phyloP scores from a whole-genome alignment of 1,140 invertebrate genomes.

The Meloidogyne chitwoodi region DNA sequence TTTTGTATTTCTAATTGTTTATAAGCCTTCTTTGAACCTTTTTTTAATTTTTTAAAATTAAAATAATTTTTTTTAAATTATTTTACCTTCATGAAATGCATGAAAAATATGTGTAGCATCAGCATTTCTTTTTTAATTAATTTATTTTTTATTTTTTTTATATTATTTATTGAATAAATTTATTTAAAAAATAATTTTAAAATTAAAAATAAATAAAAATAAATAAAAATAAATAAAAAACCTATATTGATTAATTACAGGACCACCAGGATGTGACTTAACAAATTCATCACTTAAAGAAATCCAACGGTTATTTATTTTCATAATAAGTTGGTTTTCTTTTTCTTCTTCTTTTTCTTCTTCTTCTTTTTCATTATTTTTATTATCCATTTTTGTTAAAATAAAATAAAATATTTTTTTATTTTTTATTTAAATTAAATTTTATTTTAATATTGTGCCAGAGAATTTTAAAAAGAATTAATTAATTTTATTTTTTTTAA shows the following conservation, averaged over 20 bases:
- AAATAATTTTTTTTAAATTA: not conserved
- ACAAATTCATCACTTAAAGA: conserved; percentile 46
- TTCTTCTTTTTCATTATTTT: not conserved
- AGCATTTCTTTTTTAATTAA: conserved; percentile 42
- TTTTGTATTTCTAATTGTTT: conserved; percentile 51
- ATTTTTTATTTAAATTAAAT: no score
- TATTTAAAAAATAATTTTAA: no score
- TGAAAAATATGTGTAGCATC: conserved; percentile 60
- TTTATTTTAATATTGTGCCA: no score
- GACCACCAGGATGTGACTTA: conserved; percentile 51
- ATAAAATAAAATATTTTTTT: no score
- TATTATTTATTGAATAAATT: no score
- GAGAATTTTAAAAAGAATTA: no score
- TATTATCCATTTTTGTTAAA: not conserved
- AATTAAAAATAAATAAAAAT: no score
- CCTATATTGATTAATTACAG: conserved; percentile 56
- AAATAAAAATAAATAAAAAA: conserved; percentile 8
- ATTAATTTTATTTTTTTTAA: no score
- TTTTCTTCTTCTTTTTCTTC: conserved; percentile 4
- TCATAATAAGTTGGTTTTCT: conserved; percentile 43
- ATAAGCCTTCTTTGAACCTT: conserved; percentile 47
- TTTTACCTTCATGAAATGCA: conserved; percentile 38
- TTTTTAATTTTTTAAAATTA: conserved; percentile 1
- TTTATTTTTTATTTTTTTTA: not conserved
- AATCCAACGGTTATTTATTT: conserved; percentile 55